These are phyloP conservation scores for Contarinia nasturtii DNA, from an alignment of 1,140 invertebrate species.

Conservation along the genomic window DNA sequence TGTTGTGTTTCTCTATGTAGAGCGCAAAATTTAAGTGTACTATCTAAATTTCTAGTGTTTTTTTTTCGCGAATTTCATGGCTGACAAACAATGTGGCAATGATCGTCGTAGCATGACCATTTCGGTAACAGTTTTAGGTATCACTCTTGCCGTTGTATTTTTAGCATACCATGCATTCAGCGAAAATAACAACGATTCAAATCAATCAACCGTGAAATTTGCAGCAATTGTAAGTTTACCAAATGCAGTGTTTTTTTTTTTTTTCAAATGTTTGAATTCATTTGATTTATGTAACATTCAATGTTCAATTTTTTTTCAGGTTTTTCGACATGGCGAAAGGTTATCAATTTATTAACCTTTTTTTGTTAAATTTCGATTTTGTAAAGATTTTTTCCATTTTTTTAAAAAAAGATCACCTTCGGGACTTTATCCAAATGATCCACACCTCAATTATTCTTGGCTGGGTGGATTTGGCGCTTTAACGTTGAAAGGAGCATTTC, in stretches of 20 bases:
- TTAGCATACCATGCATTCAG: constrained; percentile 23
- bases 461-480: constrained; percentile 40
- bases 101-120: constrained; percentile 4
- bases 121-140: constrained; percentile 19
- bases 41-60: not conserved
- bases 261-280: not conserved
- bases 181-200: constrained; percentile 21
- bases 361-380: no score
- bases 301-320: constrained; percentile 17
- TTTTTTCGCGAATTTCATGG: not conserved
- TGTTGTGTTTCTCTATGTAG: no score
- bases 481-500: no score
- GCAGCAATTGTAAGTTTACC: constrained; percentile 19
- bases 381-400: no score
- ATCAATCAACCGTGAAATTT: constrained; percentile 19
- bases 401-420: constrained; percentile 46
- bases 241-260: no score
- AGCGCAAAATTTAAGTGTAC: no score
- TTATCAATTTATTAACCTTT: no score
- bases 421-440: constrained; percentile 42
- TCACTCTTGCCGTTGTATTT: constrained; percentile 18
- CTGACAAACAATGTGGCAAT: not conserved
- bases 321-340: constrained; percentile 62
- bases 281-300: not conserved
- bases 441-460: constrained; percentile 37